Base-by-base conservation (phyloP, 2,888 invertebrate genomes). In the Stomorhina lunata region DNA sequence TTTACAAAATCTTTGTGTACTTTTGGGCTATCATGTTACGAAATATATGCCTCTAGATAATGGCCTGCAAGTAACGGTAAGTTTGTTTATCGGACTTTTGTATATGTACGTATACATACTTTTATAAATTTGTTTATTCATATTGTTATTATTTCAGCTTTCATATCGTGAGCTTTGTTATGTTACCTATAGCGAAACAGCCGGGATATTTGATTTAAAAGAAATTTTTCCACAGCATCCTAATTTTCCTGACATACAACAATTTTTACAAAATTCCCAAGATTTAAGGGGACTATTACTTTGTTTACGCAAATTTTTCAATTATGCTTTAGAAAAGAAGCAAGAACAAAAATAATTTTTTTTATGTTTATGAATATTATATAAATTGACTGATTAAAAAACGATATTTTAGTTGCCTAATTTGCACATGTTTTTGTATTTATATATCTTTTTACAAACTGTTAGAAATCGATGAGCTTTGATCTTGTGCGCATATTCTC, bases 201-300 rank as follows among this genome's bases (percentile, higher is more conserved):
- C 2, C 0, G 27, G 65, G 17, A 20, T 59, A 20, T 82, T 65
- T 37, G 45, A 79, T 34, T 15, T 79, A 20, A 2, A 71, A 12
- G 68, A 75, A 4, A 29, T 75, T 27, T 75, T 15, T 59, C 82
- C 82, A 17, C 27, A 45, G 4, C 75, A 75, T 71, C 25, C n/a
- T 9, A 63, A 79, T 12, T 79, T 82, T 71, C 0, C 15, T 15
- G 15, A 59, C 22, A 71, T 82, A 43, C 25, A 55, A 40, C 10
- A 82, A 17, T 79, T 69, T 55, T 57, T 82, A 12, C 7, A 66
- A 34, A 48, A 45, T 20, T 65, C 79, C 7, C 78, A 82, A 50
- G 82, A 82, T 53, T 53, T 82, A 20, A 55, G 32, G 65, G 53
- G 68, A 5, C 55, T 82, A 15, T 73, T 81, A 25, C 9, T 25